Evolutionary conservation across 2,113 vertebrate genomes (phyloP), one percentile per base, ranked within the genome.

Genomic region (Melanerpes aurifrons): DNA sequence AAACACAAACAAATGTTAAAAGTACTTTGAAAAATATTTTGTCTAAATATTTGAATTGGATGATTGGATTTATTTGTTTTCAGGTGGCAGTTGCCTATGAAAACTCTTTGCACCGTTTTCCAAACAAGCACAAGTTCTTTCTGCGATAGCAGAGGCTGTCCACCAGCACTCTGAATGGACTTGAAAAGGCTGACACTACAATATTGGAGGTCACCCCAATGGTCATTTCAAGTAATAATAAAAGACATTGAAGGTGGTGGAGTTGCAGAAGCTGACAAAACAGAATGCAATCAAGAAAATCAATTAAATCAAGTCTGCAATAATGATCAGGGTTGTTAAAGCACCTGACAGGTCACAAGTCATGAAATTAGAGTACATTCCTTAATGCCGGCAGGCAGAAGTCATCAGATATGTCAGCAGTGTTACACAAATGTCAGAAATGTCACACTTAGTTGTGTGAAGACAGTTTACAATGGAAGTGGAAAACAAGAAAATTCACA

Each of bases 391-490:
- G 31, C 56, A 92, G 18, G 64, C 58, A 86, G 62, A 95, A 96
- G 48, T 43, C 77, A 80, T 89, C 78, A 92, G 78, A 93, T 93
- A 94, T 82, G 86, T 87, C 94, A 92, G 29, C 40, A 58, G 9
- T 88, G 91, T 90, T 77, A 90, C 64, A 88, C 59, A 94, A 93
- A 93, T 93, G 82, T 82, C 91, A 96, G 73, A 48, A 86, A 70
- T 91, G 89, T 94, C 92, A 74, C 77, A 5, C 1, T 84, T 83
- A 84, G 47, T 67, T 91, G 63, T 66, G 25, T 85, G 64, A 94
- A 94, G 59, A 75, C 35, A 85, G 7, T 74, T 72, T 24, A 81
- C 15, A 71, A 74, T 43, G 13, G 26, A 82, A 84, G 40, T 18
- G 21, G 28, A 82, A 90, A 77, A 69, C 7, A 62, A 62, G 6